Evolutionary conservation across 2,797 vertebrate species (phyloP).

Genomic region (Myotis daubentonii): DNA sequence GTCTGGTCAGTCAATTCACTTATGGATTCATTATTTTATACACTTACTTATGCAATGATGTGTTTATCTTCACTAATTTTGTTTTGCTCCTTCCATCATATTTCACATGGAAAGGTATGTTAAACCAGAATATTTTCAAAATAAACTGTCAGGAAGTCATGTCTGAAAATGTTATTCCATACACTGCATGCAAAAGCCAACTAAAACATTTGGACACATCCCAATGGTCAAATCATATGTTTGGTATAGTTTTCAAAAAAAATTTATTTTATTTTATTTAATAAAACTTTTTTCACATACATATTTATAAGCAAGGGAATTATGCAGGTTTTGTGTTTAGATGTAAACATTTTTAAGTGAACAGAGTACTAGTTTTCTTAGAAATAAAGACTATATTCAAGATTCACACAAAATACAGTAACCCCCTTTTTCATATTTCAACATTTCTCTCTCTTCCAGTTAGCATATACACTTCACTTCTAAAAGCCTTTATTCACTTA

Average conservation of each 20-base stretch:
- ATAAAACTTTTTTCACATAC: neutral
- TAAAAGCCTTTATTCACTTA: neutral
- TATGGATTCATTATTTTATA: neutral
- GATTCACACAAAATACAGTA: neutral
- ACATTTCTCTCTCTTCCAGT: neutral
- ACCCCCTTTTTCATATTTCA: neutral
- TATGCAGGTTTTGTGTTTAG: slow-evolving; percentile 38
- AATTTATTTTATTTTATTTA: slow-evolving; percentile 40
- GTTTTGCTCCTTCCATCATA: neutral
- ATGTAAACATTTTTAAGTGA: slow-evolving; percentile 14
- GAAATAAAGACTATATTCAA: neutral
- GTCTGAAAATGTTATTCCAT: slow-evolving; percentile 35
- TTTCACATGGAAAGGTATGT: neutral
- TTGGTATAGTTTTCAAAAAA: neutral
- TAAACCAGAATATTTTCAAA: slow-evolving; percentile 51
- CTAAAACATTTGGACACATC: slow-evolving; percentile 46
- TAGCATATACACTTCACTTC: neutral
- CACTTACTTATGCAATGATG: neutral
- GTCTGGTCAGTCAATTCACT: neutral
- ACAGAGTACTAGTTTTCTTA: slow-evolving; percentile 23
- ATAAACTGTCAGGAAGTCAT: slow-evolving; percentile 27
- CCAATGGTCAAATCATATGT: slow-evolving; percentile 38
- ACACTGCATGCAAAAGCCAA: slow-evolving; percentile 52
- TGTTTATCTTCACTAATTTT: slow-evolving; percentile 18
- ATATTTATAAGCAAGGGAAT: slow-evolving; percentile 65